A percentile compares a stretch with the other conserved stretches of the same genome.
phyloP scores from a whole-genome alignment of 2,113 vertebrate genomes.

The Nesoenas mayeri region DNA sequence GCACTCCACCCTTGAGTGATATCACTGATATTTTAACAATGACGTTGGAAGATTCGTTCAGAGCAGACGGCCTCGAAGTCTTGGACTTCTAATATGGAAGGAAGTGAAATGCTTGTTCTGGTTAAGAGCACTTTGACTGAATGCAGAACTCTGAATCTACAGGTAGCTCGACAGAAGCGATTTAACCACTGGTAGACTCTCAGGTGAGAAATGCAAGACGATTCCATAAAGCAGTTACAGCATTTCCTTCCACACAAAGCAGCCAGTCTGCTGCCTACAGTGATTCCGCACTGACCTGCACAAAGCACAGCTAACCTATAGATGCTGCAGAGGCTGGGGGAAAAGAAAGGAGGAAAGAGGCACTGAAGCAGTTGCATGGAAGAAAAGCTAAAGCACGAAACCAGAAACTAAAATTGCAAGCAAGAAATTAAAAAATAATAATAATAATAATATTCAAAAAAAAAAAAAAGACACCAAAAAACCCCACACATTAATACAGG shows the following conservation, averaged over 20 bases:
- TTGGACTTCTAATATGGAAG: neutral
- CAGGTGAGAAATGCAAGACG: neutral
- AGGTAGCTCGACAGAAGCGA: neutral
- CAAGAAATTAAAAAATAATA: neutral
- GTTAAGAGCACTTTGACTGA: neutral
- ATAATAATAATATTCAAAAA: no score
- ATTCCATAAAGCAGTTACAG: neutral
- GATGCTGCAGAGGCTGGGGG: neutral
- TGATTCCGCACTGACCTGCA: neutral
- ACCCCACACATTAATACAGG: neutral
- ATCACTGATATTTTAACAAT: neutral
- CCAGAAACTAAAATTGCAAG: neutral
- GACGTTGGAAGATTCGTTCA: neutral
- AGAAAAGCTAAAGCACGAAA: neutral
- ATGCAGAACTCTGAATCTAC: neutral
- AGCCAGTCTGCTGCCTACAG: neutral
- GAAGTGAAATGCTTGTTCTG: neutral
- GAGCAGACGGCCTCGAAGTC: neutral
- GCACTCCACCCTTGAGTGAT: neutral
- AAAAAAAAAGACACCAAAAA: no score
- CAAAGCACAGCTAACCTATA: neutral
- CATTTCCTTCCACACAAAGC: neutral
- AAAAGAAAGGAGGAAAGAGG: neutral
- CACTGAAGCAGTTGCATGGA: neutral
- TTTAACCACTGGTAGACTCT: neutral